Evolutionary conservation across 92 coral and sea anemone species (phyloP).

Genomic region (Palythoa grandis): DNA sequence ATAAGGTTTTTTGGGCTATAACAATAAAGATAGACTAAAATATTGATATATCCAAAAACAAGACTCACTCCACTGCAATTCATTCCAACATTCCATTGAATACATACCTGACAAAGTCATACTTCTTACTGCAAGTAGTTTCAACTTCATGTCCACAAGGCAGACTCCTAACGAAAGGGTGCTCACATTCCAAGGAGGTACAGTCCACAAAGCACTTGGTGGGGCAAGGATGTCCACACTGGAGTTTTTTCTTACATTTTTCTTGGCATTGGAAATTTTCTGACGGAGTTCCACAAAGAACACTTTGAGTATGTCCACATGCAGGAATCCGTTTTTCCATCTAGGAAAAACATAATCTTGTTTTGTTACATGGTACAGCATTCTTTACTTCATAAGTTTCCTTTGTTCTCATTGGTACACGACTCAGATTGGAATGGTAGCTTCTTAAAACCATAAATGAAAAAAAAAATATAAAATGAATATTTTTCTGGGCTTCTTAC

Average conservation of each 20-base stretch:
- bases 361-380: no score
- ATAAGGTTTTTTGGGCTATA: no score
- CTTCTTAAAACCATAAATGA: no score
- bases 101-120: conserved; percentile 2
- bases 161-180: conserved; percentile 57
- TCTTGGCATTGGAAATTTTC: conserved; percentile 65
- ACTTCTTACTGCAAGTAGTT: conserved; percentile 54
- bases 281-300: conserved; percentile 70
- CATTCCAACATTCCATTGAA: no score
- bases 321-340: conserved; percentile 59
- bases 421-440: no score
- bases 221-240: conserved; percentile 78
- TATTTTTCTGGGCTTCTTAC: no score
- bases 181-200: conserved; percentile 53
- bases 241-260: conserved; percentile 57
- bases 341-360: neutral
- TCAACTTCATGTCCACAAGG: conserved; percentile 73
- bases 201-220: conserved; percentile 76
- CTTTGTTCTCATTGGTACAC: no score
- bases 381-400: no score
- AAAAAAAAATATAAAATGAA: no score
- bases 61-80: no score
- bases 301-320: conserved; percentile 72
- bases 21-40: no score
- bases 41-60: no score